Evolutionary conservation across 2,888 invertebrate genomes (phyloP), one percentile per base, ranked within the genome.

Genomic region (Chrysina gloriosa): DNA sequence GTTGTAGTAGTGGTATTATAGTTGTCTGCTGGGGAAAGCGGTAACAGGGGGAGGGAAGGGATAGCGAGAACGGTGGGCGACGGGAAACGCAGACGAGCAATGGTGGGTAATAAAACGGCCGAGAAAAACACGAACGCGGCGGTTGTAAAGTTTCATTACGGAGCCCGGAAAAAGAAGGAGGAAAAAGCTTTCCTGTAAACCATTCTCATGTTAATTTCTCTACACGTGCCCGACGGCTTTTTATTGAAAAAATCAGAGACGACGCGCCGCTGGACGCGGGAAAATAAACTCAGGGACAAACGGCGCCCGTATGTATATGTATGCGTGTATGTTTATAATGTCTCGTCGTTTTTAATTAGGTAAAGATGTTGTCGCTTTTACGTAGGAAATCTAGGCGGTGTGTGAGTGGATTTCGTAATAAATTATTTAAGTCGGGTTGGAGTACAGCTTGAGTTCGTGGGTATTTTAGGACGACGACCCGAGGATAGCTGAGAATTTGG

Each of bases 141-240:
- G 69, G 70, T 69, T 69, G 72, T 72, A 72, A 72, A 72, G 70
- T 72, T 72, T 72, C 72, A 72, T 72, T 72, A 72, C 56, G 48
- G 70, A 69, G 65, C 70, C 47, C 61, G 68, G 72, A 70, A 72
- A 70, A 70, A 39, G 61, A 27, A 27, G 68, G 31, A 70, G 71
- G 68, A 36, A 36, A 45, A 48, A 48, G 48, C 25, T 71, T 71
- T 69, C 63, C 67, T 36, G 23, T 68, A 61, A 65, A 64, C 64
- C 48, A 63, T 70, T 69, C 56, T 70, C 67, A 47, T 63, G 63
- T 67, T 69, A 69, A 69, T 69, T 66, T 66, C 63, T 14, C 69
- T 65, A 23, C 66, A 65, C 69, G 69, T 65, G 25, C 19, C 45
- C 45, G 27, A 67, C 19, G 7, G 45, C 21, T 21, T 45, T 45